Evolutionary conservation across 1,140 invertebrate species (phyloP), one percentile per base, ranked within the genome.

Genomic region (Halyomorpha halys): DNA sequence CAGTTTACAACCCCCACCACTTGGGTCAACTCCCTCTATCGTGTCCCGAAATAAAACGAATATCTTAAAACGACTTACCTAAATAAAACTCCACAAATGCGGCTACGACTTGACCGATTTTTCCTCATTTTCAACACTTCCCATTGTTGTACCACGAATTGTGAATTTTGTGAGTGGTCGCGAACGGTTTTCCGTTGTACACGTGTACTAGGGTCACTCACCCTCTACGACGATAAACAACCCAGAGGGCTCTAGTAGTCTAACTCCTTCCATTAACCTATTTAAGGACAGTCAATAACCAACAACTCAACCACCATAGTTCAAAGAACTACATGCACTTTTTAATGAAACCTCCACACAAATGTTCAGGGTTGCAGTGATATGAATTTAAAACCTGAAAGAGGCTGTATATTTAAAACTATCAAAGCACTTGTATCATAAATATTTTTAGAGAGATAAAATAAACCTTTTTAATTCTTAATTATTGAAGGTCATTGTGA

Each of bases 1-100:
- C 47, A 49, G 47, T 49, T 49, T 19, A 49, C 47, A 19, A 18
- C 21, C 25, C 34, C 23, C 56, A 19, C 56, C 56, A 23, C 30
- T 39, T 18, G 39, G 59, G 59, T 30, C 59, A 61, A 61, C 59
- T 30, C 34, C 59, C 34, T 44, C 25, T 30, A 5, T n/a, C 59
- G 59, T 61, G 14, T 11, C 47, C 47, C 47, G 47, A 49, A 49
- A 49, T 49, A 49, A 49, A 39, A 3, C 34, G 11, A 39, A 39
- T 39, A 39, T 39, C 27, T 13, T 39, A 39, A 39, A 39, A 39
- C 34, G 34, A 39, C 6, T 6, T 13, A 5, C 47, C 14, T 2
- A 21, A 49, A 49, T 19, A 19, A 49, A 21, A 19, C 21, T 49
- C 47, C 21, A 21, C 21, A 49, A 49, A 49, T 49, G 9, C 6